Percentiles rank a stretch among this genome's conserved stretches.
Evolutionary conservation across 2,113 vertebrate species (phyloP).

Genomic region (Crotophaga sulcirostris): DNA sequence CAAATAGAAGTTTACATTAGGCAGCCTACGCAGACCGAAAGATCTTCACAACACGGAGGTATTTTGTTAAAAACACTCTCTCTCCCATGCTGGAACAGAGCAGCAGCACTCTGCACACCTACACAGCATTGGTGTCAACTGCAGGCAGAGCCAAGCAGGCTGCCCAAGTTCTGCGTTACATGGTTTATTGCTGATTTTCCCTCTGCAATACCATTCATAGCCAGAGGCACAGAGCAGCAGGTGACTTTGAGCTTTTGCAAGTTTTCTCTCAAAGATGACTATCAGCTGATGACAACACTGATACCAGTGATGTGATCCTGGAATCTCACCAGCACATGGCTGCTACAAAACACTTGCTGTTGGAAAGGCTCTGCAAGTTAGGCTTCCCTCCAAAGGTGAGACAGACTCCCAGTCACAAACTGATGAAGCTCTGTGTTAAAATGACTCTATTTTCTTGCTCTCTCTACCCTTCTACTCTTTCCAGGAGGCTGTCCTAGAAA

Average conservation of each 20-base stretch:
- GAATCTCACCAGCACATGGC: background rate
- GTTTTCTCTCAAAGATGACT: background rate
- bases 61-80: background rate
- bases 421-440: background rate
- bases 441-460: background rate
- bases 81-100: background rate
- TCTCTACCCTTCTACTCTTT: background rate
- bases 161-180: background rate
- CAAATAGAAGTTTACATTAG: background rate
- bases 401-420: background rate
- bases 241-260: background rate
- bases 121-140: background rate
- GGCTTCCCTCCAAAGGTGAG: background rate
- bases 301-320: background rate
- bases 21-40: background rate
- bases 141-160: background rate
- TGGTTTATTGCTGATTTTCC: background rate
- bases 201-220: background rate
- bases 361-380: background rate
- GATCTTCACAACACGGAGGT: background rate
- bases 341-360: background rate
- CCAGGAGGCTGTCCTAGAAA: background rate
- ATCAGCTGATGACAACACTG: background rate
- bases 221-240: background rate
- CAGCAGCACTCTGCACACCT: background rate